phyloP scores from a whole-genome alignment of 2,113 vertebrate species.

The Carassius gibelio region DNA sequence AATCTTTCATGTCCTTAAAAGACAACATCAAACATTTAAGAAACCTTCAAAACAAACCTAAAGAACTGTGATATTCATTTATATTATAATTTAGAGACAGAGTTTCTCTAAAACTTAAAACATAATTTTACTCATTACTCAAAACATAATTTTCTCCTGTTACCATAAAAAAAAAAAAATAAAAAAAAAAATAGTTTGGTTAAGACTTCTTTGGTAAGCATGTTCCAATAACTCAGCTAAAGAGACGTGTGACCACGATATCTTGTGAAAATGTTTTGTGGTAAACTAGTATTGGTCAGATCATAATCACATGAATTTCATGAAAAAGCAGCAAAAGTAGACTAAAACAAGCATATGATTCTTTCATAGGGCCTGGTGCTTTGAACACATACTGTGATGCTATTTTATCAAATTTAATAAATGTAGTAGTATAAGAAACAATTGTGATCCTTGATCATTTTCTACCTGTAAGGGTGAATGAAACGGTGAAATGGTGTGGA shows the following conservation, averaged over 20 bases:
- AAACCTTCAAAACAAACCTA: slow-evolving; percentile 36
- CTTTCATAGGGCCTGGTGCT: neutral
- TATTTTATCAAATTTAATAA: neutral
- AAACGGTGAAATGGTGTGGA: neutral
- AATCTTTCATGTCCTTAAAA: slow-evolving; percentile 64
- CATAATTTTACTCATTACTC: too few relatives aligned
- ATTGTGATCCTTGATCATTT: neutral
- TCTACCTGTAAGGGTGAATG: neutral
- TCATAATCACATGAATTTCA: neutral
- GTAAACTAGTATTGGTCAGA: neutral
- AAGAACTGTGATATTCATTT: neutral
- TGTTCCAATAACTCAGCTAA: neutral
- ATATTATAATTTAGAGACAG: too few relatives aligned
- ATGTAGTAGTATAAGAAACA: neutral
- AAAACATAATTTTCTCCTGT: neutral
- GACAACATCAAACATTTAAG: slow-evolving; percentile 49
- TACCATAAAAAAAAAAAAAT: too few relatives aligned
- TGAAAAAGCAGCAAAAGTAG: neutral
- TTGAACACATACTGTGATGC: too few relatives aligned
- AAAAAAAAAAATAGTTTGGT: slow-evolving; percentile 30
- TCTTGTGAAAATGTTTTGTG: neutral
- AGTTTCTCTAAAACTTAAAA: too few relatives aligned
- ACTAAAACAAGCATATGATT: neutral
- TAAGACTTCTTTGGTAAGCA: neutral
- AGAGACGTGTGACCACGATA: neutral